Base-by-base conservation (phyloP, 1,140 invertebrate genomes). In the Diprion similis region DNA sequence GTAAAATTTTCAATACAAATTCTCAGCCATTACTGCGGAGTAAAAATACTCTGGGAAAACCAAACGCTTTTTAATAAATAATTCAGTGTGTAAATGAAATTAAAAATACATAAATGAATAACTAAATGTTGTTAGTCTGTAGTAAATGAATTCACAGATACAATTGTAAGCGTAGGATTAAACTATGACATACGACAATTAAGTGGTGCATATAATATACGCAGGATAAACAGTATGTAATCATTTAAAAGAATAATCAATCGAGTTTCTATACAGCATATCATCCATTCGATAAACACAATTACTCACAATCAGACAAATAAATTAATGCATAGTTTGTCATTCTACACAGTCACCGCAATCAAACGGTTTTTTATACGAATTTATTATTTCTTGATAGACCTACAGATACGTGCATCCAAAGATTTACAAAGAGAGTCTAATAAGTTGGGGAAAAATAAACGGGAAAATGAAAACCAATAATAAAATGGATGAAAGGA, bases 1-100 rank as follows among this genome's bases (percentile, higher is more conserved):
- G 69, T 70, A 37, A 45, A 45, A 46, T 45, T 70, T 70, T 70
- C 69, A 70, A 37, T 70, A 70, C 69, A 46, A 46, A 70, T 70
- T 78, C 75, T 77, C 76, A 75, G 46, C 64, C 78, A 69, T 77
- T 74, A 77, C 19, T 72, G 68, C 68, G 71, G 71, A 75, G 69
- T 72, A 75, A 80, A 73, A 78, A 81, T 75, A 79, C 75, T 81
- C 78, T 83, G 82, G 82, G 82, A 80, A 83, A 81, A 83, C 76
- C 73, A 83, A 83, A 79, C 82, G 81, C 81, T 83, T 83, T 83
- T 78, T 79, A 83, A 80, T 69, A 75, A 73, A 77, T 66, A 66
- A 76, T 66, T 74, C 73, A 74, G 73, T 59, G 37, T 73, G 68
- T 75, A 78, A 68, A 48, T 64, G 6, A 59, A 37, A 37, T 37